These are phyloP conservation scores for Anas platyrhynchos DNA, from an alignment of 2,113 vertebrate genomes.

Conservation along the genomic window DNA sequence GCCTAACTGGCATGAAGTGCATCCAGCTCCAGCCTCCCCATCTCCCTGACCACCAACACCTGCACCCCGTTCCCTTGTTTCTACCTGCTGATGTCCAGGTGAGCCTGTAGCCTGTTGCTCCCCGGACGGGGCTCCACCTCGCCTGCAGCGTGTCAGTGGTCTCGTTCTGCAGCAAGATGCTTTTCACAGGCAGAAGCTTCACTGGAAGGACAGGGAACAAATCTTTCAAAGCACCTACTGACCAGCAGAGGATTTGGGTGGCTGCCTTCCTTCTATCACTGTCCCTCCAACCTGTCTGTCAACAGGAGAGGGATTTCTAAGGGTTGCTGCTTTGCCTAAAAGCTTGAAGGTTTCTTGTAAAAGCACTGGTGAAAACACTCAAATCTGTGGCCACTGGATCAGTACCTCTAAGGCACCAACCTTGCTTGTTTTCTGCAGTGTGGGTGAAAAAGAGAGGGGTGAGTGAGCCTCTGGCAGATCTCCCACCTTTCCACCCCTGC, in stretches of 20 bases:
- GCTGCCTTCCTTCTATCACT: not conserved
- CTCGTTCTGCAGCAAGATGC: conserved; percentile 83
- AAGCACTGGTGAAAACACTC: not conserved
- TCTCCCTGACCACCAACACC: not conserved
- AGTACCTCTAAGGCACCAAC: not conserved
- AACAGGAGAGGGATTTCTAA: not conserved
- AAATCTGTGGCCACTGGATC: not conserved
- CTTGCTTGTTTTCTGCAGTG: accelerated
- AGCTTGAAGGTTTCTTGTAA: not conserved
- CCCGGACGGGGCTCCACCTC: conserved; percentile 81
- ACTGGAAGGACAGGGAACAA: conserved; percentile 67
- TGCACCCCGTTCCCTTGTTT: not conserved
- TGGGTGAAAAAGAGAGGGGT: not conserved
- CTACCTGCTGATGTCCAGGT: conserved; percentile 87
- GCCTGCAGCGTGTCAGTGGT: conserved; percentile 87
- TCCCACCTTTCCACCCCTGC: not conserved
- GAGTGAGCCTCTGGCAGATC: not conserved
- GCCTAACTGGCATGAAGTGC: not conserved
- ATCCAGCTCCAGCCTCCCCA: not conserved
- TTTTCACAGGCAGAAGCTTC: conserved; percentile 82
- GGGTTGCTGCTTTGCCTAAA: not conserved
- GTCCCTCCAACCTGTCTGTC: not conserved
- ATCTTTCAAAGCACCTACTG: not conserved
- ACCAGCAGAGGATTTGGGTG: not conserved
- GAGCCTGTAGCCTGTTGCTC: conserved; percentile 88